Base-by-base conservation (phyloP, 1,140 invertebrate genomes). In the Drosophila erecta region DNA sequence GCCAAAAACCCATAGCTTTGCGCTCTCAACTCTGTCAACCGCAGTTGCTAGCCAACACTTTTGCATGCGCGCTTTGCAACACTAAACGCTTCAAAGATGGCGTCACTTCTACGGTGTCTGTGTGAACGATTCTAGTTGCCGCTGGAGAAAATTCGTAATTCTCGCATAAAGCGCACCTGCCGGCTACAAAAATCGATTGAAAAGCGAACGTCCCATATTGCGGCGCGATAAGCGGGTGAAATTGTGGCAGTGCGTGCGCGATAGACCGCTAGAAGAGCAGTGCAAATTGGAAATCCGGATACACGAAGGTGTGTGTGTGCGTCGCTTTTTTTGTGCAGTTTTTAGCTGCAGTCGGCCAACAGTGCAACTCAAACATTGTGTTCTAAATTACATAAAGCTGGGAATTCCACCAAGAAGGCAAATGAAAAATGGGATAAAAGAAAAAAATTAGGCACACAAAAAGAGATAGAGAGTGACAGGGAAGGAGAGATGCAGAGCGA, bases 41-140 rank as follows among this genome's bases (percentile, higher is more conserved):
- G 8, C 3, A 30, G 30, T 30, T 8, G 8, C 7, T 30, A 30
- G 30, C 30, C 37, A 38, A 14, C 37, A 38, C 37, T 14, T 38
- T 14, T 14, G 37, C 12, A 12, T 10, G 12, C 37, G 37, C 22
- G 27, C 40, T 80, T 46, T 5, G 2, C 79, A 81, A 80, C 79
- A 81, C 79, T 81, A 6, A 15, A 2, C 38, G 38, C 38, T 40
- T 84, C 22, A 86, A 89, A 89, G 73, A 89, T 85, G 81, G 81
- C 81, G 81, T 85, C 81, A 85, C 81, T 84, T 85, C 76, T 76
- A 75, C 81, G 61, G 76, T 84, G 72, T 79, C 79, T 69, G 74
- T 86, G 72, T 80, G 72, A 87, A 89, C 76, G 61, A 84, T 58
- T 60, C 59, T 73, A 79, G 66, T 76, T 83, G 84, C 83, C 79